Base-by-base conservation (phyloP, 2,888 invertebrate species). In the Actias luna region DNA sequence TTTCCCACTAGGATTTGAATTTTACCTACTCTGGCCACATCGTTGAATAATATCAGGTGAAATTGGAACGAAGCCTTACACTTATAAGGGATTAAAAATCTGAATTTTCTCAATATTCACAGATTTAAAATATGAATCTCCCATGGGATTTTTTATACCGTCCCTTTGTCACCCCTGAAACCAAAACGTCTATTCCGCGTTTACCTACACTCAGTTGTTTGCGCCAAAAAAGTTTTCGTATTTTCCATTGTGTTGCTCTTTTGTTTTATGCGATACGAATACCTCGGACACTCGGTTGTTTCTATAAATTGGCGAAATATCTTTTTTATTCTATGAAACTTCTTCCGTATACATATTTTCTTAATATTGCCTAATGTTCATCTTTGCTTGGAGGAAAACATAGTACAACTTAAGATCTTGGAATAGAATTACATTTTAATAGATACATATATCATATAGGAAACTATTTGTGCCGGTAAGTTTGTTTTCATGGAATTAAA, bases 241-340 rank as follows among this genome's bases (percentile, higher is more conserved):
- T 85, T 77, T 80, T 68, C 82, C 83, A 89, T 91, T 91, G 90
- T 90, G 78, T 69, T 71, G 77, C 69, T 78, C 86, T 84, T 85
- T 90, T 92, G 89, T 92, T 90, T 89, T 85, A 87, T 85, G 78
- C 72, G 83, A 89, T 87, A 86, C 83, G 73, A 74, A 76, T 72
- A 76, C 78, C 77, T 78, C 74, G 76, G 74, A 77, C 78, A 73
- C 73, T 75, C 79, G 78, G 79, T 76, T 77, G 75, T 59, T 78
- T 78, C 77, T 78, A 74, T 71, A 79, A 82, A 84, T 82, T 80
- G 77, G 77, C 72, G 72, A 83, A 79, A 75, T 79, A 77, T 82
- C 22, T 50, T 50, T 80, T 61, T 29, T 52, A 61, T 61, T 58
- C 18, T 55, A 63, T 64, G 63, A 64, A 67, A 64, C 59, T 58